Percentiles rank a stretch among this genome's conserved stretches.
phyloP scores from a whole-genome alignment of 1,140 invertebrate genomes.

The Paramacrobiotus metropolitanus region DNA sequence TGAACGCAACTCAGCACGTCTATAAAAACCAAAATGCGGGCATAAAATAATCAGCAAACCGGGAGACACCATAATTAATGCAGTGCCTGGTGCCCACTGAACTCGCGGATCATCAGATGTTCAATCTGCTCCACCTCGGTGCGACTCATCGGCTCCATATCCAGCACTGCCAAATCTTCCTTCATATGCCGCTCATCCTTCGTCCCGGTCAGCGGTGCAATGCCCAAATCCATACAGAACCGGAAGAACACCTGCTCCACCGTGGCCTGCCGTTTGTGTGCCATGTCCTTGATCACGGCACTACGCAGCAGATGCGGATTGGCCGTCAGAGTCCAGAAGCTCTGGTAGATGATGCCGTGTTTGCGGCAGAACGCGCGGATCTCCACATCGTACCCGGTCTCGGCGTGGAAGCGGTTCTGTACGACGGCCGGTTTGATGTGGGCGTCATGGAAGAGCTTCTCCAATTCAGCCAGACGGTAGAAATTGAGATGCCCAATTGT shows the following conservation, averaged over 20 bases:
- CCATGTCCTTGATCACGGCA: conserved; percentile 7
- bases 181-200: conserved; percentile 12
- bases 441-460: conserved; percentile 11
- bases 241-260: conserved; percentile 13
- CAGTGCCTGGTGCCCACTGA: neutral
- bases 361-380: conserved; percentile 11
- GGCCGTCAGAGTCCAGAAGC: conserved; percentile 13
- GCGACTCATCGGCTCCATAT: conserved; percentile 10
- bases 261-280: conserved; percentile 7
- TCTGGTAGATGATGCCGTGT: conserved; percentile 12
- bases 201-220: conserved; percentile 12
- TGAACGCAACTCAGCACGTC: too few relatives aligned
- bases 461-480: conserved; percentile 8
- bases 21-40: too few relatives aligned
- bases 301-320: conserved; percentile 12
- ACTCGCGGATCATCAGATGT: neutral
- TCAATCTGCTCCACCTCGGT: conserved; percentile 7
- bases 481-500: conserved; percentile 12
- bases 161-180: conserved; percentile 10
- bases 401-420: conserved; percentile 13
- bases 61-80: too few relatives aligned
- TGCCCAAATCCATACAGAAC: conserved; percentile 12
- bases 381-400: conserved; percentile 12
- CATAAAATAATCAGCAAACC: too few relatives aligned
- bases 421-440: conserved; percentile 12